Percentiles rank a stretch among this genome's conserved stretches.
Evolutionary conservation across 2,113 vertebrate species (phyloP).

Genomic region (Bubo scandiacus): DNA sequence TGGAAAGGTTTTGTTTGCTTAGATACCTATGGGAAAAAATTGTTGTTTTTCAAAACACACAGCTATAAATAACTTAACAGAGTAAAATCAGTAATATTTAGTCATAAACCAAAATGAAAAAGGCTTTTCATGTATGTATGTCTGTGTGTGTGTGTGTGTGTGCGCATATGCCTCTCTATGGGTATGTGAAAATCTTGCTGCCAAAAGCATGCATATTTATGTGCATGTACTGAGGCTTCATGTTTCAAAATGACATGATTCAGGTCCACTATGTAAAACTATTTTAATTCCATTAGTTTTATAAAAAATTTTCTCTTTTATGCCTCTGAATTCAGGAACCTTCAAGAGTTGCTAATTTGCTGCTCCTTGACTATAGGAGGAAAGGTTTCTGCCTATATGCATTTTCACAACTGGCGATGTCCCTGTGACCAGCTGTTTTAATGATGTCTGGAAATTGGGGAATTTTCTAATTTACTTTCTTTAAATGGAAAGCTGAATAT

Average conservation of each 20-base stretch:
- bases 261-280: not conserved
- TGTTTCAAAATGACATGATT: not conserved
- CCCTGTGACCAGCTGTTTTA: not conserved
- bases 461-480: not conserved
- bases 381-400: not conserved
- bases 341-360: not conserved
- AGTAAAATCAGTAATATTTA: not conserved
- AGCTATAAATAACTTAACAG: not conserved
- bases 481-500: not conserved
- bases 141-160: accelerated
- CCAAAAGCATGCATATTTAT: not conserved
- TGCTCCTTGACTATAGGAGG: not conserved
- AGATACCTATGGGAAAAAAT: accelerated
- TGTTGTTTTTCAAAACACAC: not conserved
- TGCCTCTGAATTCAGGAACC: not conserved
- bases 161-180: accelerated
- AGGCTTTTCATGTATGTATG: accelerated
- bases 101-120: not conserved
- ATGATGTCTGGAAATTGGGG: not conserved
- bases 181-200: not conserved
- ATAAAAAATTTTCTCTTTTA: not conserved
- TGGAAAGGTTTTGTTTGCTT: not conserved
- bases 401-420: not conserved
- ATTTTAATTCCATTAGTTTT: not conserved
- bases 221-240: not conserved